Evolutionary conservation across 2,888 invertebrate genomes (phyloP), one percentile per base, ranked within the genome.

Genomic region (Cantharis lateralis): DNA sequence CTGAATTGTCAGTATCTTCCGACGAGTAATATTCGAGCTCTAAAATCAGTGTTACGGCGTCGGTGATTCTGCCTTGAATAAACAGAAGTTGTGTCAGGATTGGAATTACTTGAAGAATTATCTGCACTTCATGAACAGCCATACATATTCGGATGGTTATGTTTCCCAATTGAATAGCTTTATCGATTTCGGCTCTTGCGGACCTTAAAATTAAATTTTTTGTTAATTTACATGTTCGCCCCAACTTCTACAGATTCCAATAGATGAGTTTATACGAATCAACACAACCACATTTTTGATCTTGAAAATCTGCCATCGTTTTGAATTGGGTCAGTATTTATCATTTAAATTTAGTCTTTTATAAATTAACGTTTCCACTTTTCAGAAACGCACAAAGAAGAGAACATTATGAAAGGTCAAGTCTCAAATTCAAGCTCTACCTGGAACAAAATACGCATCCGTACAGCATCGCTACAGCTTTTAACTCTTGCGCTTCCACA

Each of bases 401-500:
- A 18, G 3, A 20, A 20, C 20, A 20, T 20, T 20, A 20, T 20
- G 20, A 20, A 20, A 20, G 20, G 4, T 20, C 20, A 4, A 20
- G 18, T 18, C 18, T 3, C 3, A 18, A 18, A 18, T 26, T 62
- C 10, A 15, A 16, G n/a, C 11, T 13, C 10, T 66, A 89, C 82
- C 89, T 88, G 1, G 88, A 87, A 32, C 85, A 85, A 81, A 90
- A 90, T 77, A 90, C 88, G 2, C 86, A 85, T 7, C 83, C 83
- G 77, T 91, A 91, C 72, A 91, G 82, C 75, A 86, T 83, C 2
- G 87, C 85, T 1, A 90, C 85, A 1, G 88, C 87, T 78, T 84
- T 87, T n/a, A 90, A 75, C 80, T 90, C 90, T 72, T 88, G 87
- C 1, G 87, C 79, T 75, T 90, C 90, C 2, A 90, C 82, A 10